Percentiles rank a stretch among this genome's conserved stretches.
These are phyloP conservation scores for Agraylea sexmaculata DNA, from an alignment of 1,140 invertebrate genomes.

Conservation along the genomic window DNA sequence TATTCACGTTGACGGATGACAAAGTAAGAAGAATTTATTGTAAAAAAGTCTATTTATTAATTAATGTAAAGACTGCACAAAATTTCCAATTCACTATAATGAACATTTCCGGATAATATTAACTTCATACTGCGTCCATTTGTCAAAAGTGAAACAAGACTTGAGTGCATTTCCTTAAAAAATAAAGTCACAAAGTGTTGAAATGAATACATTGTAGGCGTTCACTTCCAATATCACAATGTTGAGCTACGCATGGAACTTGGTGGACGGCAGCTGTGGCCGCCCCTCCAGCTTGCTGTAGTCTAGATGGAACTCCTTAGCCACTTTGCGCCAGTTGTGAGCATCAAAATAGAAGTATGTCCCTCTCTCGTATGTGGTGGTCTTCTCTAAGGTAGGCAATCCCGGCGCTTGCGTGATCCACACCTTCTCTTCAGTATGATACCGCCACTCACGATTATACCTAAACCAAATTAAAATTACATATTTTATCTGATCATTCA, in stretches of 20 bases:
- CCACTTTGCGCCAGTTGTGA: constrained; percentile 89
- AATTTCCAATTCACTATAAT: not conserved
- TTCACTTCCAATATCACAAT: not conserved
- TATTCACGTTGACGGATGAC: too few species aligned
- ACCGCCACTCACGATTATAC: constrained; percentile 96
- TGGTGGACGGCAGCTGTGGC: constrained; percentile 46
- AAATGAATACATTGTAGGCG: not conserved
- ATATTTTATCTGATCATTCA: too few species aligned
- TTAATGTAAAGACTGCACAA: too few species aligned
- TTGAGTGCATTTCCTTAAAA: not conserved
- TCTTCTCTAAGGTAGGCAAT: constrained; percentile 85
- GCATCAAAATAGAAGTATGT: constrained; percentile 99
- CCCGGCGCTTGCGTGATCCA: constrained; percentile 98
- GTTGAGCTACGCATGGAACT: constrained; percentile 19
- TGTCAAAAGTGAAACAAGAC: not conserved
- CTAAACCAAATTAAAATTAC: constrained; percentile 35
- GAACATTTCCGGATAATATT: not conserved
- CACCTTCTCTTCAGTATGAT: constrained; percentile 96
- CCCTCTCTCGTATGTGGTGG: constrained; percentile 88
- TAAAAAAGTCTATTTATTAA: too few species aligned
- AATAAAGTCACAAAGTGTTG: not conserved
- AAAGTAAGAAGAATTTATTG: too few species aligned
- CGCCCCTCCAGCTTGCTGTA: constrained; percentile 93
- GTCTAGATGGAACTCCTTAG: constrained; percentile 94
- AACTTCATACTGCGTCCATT: too few species aligned